These are phyloP conservation scores for Melanchra persicariae DNA, from an alignment of 2,888 invertebrate genomes.

Conservation along the genomic window DNA sequence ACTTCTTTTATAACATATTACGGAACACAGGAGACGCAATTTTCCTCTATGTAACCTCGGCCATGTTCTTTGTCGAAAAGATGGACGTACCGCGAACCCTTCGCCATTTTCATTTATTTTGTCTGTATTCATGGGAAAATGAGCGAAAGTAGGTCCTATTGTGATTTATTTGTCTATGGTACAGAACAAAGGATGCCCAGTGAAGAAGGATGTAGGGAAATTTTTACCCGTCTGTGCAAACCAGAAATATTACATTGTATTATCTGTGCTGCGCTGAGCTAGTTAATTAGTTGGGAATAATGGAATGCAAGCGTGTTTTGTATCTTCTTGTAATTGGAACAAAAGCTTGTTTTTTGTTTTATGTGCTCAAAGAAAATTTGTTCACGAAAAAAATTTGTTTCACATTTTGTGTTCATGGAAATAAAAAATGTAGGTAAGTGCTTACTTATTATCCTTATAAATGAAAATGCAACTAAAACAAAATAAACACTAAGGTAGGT, in stretches of 20 bases:
- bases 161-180: constrained; percentile 57
- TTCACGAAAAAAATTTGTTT: no score
- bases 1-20: constrained; percentile 34
- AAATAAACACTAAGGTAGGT: no score
- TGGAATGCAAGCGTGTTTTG: not conserved
- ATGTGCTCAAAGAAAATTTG: not conserved
- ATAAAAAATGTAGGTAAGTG: no score
- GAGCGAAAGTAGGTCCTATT: constrained; percentile 52
- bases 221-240: constrained; percentile 27
- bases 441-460: no score
- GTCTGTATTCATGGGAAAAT: constrained; percentile 60
- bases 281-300: constrained; percentile 31
- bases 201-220: constrained; percentile 20
- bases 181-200: constrained; percentile 48
- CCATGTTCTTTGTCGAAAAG: constrained; percentile 53
- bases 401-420: no score
- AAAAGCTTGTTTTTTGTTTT: not conserved
- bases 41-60: constrained; percentile 42
- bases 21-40: constrained; percentile 48
- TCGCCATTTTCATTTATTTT: constrained; percentile 61
- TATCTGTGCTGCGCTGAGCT: not conserved
- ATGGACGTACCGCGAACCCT: constrained; percentile 48
- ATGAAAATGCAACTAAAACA: no score
- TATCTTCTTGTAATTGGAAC: not conserved
- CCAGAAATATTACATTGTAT: constrained; percentile 35